phyloP scores from a whole-genome alignment of 35 echinoderm and acorn worm species.

The Ophiothrix spiculata region DNA sequence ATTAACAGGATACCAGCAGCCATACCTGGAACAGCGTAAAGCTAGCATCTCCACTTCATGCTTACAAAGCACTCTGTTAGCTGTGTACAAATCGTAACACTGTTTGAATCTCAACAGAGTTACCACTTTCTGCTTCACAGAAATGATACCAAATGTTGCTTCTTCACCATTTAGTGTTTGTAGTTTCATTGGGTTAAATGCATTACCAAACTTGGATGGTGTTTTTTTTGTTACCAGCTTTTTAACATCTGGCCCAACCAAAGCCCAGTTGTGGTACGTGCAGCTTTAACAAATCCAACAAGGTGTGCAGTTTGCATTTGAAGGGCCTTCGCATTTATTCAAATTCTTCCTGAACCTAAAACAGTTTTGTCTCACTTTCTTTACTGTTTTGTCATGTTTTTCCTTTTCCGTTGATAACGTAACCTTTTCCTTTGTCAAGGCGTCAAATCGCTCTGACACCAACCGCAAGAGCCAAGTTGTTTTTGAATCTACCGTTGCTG shows the following conservation, averaged over 20 bases:
- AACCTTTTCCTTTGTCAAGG: not conserved
- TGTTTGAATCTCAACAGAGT: not conserved
- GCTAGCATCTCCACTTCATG: not conserved
- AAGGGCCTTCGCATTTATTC: not conserved
- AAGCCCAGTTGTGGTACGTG: not conserved
- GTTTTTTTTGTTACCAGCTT: not conserved
- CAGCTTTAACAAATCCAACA: not conserved
- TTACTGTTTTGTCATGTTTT: not conserved
- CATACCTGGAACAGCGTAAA: not conserved
- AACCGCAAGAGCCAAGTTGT: not conserved
- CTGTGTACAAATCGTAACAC: constrained; percentile 1
- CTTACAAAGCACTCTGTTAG: not conserved
- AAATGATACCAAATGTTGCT: not conserved
- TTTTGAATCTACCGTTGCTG: not conserved
- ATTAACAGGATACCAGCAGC: not conserved
- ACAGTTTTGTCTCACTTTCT: not conserved
- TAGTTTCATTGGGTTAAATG: not conserved
- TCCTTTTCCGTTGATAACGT: not conserved
- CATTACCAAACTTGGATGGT: not conserved
- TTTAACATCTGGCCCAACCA: not conserved
- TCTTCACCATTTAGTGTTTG: not conserved
- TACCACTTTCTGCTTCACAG: not conserved
- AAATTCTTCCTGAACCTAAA: not conserved
- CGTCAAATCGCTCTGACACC: not conserved
- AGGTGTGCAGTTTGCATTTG: not conserved